Percentiles rank a stretch among this genome's conserved stretches.
phyloP scores from a whole-genome alignment of 2,113 vertebrate species.

The Gobiocypris rarus region DNA sequence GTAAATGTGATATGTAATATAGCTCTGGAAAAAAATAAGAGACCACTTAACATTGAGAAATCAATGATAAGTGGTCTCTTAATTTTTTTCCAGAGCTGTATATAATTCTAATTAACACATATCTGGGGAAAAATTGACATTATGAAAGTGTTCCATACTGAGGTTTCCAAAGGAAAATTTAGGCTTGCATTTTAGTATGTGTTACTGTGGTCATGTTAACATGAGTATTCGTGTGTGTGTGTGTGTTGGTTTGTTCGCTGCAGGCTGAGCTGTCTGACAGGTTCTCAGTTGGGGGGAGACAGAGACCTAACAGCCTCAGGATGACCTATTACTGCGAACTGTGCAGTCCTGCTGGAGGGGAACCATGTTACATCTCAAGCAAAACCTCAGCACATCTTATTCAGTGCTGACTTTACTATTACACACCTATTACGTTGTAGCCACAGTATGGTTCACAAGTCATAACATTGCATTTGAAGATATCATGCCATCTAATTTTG shows the following conservation, averaged over 20 bases:
- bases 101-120: neutral
- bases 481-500: neutral
- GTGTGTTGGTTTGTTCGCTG: slow-evolving; percentile 12
- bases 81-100: too few species aligned
- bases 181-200: neutral
- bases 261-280: slow-evolving; percentile 35
- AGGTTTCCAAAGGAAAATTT: neutral
- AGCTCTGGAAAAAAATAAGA: too few species aligned
- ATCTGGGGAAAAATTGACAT: neutral
- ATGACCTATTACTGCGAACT: slow-evolving; percentile 46
- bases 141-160: neutral
- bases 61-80: too few species aligned
- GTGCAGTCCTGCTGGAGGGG: slow-evolving; percentile 39
- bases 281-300: slow-evolving; percentile 41
- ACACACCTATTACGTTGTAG: neutral
- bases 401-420: slow-evolving; percentile 13
- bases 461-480: neutral
- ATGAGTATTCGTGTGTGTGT: neutral
- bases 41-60: too few species aligned
- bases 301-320: slow-evolving; percentile 44
- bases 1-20: too few species aligned
- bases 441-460: neutral
- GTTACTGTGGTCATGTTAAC: neutral
- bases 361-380: slow-evolving; percentile 34
- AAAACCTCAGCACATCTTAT: slow-evolving; percentile 12